Evolutionary conservation across 1,140 invertebrate genomes (phyloP).

Genomic region (Capitella teleta): DNA sequence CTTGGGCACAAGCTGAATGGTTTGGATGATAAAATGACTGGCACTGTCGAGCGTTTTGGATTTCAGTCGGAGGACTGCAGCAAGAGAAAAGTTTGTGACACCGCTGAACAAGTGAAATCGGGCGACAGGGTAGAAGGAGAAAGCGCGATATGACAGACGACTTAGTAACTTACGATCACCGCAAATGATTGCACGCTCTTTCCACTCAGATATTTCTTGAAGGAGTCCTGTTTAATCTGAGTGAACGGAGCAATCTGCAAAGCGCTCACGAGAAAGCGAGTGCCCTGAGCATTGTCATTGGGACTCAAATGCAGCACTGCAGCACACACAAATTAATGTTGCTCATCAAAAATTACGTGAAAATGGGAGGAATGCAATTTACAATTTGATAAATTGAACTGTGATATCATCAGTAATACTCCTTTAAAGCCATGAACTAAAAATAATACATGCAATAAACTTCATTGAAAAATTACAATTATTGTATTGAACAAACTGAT

Average conservation of each 20-base stretch:
- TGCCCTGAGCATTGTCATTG: constrained; percentile 22
- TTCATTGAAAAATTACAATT: no score
- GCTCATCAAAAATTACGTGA: no score
- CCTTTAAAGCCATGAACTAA: no score
- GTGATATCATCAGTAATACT: no score
- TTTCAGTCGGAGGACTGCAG: constrained; percentile 16
- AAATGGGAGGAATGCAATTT: no score
- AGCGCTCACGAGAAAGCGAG: constrained; percentile 68
- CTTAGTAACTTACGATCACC: constrained; percentile 51
- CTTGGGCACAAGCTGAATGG: constrained; percentile 66
- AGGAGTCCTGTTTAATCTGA: constrained; percentile 65
- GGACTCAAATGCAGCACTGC: not conserved
- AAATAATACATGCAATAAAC: no score
- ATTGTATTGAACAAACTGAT: no score
- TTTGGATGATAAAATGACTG: constrained; percentile 70
- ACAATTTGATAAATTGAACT: no score
- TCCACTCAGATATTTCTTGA: constrained; percentile 58
- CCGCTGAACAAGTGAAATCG: no score
- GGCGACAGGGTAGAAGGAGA: no score
- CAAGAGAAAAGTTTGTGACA: no score
- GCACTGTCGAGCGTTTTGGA: constrained; percentile 52
- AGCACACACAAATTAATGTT: not conserved
- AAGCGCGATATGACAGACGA: no score
- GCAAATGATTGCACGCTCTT: constrained; percentile 51
- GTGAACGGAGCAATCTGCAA: constrained; percentile 67